Evolutionary conservation across 2,888 invertebrate genomes (phyloP), one percentile per base, ranked within the genome.

Genomic region (Operophtera brumata): DNA sequence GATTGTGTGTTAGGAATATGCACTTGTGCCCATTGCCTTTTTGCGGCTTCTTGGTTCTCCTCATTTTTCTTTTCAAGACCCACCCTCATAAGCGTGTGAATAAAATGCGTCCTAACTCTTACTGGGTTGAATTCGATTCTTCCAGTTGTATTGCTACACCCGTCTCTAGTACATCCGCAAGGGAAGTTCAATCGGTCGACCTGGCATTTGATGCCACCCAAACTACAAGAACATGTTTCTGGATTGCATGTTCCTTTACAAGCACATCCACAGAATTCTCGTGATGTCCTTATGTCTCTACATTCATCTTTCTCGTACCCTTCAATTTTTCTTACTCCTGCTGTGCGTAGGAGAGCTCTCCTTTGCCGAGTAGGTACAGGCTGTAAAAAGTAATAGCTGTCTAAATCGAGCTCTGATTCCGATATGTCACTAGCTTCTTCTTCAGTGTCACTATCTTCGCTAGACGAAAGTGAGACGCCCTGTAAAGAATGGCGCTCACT

Each of bases 61-160:
- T 94, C 94, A 66, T 94, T 94, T 80, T 96, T 96, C 86, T 95
- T 96, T 82, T 97, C 97, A 70, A 97, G 86, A 63, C 97, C 96
- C 64, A 98, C 82, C 59, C 98, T 93, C 98, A 98, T 98, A 47
- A 99, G 91, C 0, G 99, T 99, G 77, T 98, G 98, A 70, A 99
- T 97, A 77, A 98, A 99, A 86, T 99, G 99, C 11, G 98, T 98
- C 61, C 98, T 93, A 6, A 99, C 99, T 62, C 99, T 93, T 34
- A 97, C 94, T 0, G 98, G 98, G 82, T 98, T 98, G 80, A 99
- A 99, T 83, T 99, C 99, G 62, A 99, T 96, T 61, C 99, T 93
- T 4, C 99, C 99, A 41, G 94, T 93, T 0, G 94, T 94, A 80
- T 99, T 99, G 57, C 94, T 95, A 84, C 99, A 99, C 43, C 97